These are phyloP conservation scores for Athene noctua DNA, from an alignment of 2,113 vertebrate species.

Conservation along the genomic window DNA sequence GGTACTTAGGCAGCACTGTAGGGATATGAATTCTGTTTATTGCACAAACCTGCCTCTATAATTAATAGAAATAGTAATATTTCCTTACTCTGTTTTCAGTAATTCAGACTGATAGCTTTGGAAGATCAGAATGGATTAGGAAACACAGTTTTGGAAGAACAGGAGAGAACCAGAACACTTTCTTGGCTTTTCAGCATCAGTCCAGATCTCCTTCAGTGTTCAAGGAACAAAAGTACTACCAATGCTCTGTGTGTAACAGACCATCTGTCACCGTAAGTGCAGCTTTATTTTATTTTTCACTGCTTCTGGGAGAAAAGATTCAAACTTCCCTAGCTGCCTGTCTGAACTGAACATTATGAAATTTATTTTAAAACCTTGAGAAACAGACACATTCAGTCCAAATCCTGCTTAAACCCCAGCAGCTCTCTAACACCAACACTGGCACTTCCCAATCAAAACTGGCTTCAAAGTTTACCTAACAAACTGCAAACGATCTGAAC, in stretches of 20 bases:
- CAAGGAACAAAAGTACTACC: not conserved
- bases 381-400: not conserved
- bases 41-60: constrained; percentile 19
- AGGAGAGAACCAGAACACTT: not conserved
- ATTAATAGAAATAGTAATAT: constrained; percentile 47
- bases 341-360: not conserved
- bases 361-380: not conserved
- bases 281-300: not conserved
- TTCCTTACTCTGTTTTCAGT: constrained; percentile 32
- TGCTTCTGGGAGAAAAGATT: not conserved
- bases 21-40: constrained; percentile 48
- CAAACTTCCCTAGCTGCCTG: not conserved
- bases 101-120: constrained; percentile 14
- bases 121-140: not conserved
- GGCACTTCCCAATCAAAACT: not conserved
- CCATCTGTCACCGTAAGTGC: not conserved
- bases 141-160: not conserved
- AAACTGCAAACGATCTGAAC: constrained; percentile 10
- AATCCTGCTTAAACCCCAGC: not conserved
- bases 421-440: not conserved
- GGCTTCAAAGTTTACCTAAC: not conserved
- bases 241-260: not conserved
- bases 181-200: not conserved
- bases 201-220: not conserved
- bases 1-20: constrained; percentile 31